Percentiles rank a stretch among this genome's conserved stretches.
These are phyloP conservation scores for Urocitellus parryii DNA, from an alignment of 2,113 vertebrate genomes.

Conservation along the genomic window DNA sequence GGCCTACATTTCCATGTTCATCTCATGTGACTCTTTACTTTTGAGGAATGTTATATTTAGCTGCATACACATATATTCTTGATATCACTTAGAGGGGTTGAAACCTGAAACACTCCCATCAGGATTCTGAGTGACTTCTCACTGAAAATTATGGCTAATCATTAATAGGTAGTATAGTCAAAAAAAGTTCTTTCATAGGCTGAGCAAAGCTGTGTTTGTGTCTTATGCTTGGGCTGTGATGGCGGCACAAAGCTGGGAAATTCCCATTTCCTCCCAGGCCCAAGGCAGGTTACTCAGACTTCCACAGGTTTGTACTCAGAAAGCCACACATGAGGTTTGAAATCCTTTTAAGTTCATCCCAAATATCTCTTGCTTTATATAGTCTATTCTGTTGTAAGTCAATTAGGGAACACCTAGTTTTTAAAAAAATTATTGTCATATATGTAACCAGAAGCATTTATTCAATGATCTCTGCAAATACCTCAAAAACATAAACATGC, in stretches of 20 bases:
- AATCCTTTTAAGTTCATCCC: constrained; percentile 11
- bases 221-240: neutral
- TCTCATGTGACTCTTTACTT: neutral
- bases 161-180: neutral
- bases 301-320: neutral
- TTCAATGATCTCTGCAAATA: neutral
- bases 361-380: constrained; percentile 8
- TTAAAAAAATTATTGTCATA: neutral
- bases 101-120: neutral
- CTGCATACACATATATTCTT: neutral
- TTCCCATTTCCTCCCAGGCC: neutral
- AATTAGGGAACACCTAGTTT: neutral
- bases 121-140: constrained; percentile 18
- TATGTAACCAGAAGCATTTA: neutral
- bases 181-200: neutral
- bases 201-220: neutral
- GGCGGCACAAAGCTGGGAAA: neutral
- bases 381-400: constrained; percentile 16
- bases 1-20: neutral
- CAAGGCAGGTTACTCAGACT: neutral
- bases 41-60: neutral
- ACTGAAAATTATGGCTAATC: neutral
- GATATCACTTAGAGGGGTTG: neutral
- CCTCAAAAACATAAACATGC: neutral
- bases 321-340: neutral